Evolutionary conservation across 2,797 vertebrate genomes (phyloP).

Genomic region (Pelodytes ibericus): DNA sequence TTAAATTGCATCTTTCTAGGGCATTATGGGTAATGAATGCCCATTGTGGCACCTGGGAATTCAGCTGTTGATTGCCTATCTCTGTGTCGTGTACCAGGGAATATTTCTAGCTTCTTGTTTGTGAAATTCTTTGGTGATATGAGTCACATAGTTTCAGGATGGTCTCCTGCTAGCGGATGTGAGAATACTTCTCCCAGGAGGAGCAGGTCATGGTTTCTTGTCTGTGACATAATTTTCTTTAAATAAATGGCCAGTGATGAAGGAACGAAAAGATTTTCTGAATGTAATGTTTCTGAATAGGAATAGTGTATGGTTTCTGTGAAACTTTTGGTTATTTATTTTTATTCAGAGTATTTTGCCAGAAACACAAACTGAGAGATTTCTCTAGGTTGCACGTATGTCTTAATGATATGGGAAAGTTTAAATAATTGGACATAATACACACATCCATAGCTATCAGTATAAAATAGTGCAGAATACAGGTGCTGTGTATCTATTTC

Average conservation of each 20-base stretch:
- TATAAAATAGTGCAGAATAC: no score
- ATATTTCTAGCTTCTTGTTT: not conserved
- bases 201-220: constrained; percentile 7
- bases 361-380: no score
- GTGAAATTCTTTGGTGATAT: not conserved
- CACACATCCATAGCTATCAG: no score
- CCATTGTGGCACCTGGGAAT: constrained; percentile 14
- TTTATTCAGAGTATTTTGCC: no score
- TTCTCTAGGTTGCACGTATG: no score
- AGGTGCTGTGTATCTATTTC: no score
- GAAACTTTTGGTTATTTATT: no score
- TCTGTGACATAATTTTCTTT: constrained; percentile 40
- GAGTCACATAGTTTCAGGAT: constrained; percentile 29
- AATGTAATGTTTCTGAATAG: no score
- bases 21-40: constrained; percentile 12
- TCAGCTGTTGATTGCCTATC: constrained; percentile 10
- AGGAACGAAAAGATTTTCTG: no score
- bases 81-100: constrained; percentile 17
- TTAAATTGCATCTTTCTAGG: not conserved
- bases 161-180: constrained; percentile 31
- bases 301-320: no score
- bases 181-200: constrained; percentile 25
- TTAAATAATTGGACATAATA: no score
- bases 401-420: no score
- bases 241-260: constrained; percentile 23